Conservation (phyloP, 2,113 vertebrate species). For the Piprites chloris region DNA sequence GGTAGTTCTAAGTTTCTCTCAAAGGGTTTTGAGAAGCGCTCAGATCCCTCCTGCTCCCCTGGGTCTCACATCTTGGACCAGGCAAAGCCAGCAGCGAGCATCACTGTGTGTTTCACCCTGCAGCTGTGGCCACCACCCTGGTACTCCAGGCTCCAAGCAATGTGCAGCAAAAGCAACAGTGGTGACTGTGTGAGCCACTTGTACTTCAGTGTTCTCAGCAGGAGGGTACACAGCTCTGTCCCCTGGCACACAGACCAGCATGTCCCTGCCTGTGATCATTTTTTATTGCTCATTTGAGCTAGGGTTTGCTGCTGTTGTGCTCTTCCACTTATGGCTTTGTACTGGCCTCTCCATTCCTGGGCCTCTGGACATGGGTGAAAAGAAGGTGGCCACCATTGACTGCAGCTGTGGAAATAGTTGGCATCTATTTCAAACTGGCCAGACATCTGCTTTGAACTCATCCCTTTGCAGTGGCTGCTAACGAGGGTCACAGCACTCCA, state of each 20-base stretch:
- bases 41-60: background rate
- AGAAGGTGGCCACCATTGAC: background rate
- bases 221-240: background rate
- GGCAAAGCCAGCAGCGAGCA: background rate
- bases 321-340: background rate
- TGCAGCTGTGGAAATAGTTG: background rate
- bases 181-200: background rate
- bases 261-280: background rate
- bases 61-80: background rate
- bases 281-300: background rate
- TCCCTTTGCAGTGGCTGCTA: background rate
- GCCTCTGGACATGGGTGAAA: background rate
- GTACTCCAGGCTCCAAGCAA: background rate
- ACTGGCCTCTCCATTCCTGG: background rate
- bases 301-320: background rate
- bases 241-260: rapidly evolving
- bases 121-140: background rate
- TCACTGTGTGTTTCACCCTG: background rate
- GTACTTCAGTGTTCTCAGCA: rapidly evolving
- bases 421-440: background rate
- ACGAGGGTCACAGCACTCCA: background rate
- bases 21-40: background rate
- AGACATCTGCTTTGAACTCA: background rate
- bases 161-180: background rate
- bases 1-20: background rate